Evolutionary conservation across 2,888 invertebrate genomes (phyloP).

Genomic region (Hypercompe scribonia): DNA sequence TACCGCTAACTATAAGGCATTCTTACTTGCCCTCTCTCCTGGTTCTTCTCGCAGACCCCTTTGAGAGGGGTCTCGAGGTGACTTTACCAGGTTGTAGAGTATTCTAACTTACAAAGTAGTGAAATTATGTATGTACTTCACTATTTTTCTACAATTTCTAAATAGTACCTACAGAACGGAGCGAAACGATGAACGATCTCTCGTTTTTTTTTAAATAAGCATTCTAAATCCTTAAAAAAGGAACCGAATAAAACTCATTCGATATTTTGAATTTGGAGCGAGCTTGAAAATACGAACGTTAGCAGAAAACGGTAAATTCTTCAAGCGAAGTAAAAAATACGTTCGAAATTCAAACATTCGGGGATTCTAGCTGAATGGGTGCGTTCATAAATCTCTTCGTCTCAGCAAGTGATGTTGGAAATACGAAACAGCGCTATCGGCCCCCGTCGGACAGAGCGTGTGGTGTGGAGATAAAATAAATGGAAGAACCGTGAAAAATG

Average conservation of each 20-base stretch:
- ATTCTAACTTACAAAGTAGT: background rate
- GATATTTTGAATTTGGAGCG: constrained; percentile 48
- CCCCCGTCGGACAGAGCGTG: constrained; percentile 76
- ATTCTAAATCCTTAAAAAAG: constrained; percentile 38
- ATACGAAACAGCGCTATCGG: constrained; percentile 80
- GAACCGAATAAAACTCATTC: constrained; percentile 37
- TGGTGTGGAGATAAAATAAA: constrained; percentile 85
- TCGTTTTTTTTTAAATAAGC: constrained; percentile 39
- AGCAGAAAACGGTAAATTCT: constrained; percentile 56
- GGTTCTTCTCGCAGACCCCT: too few species aligned
- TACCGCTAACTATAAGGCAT: background rate
- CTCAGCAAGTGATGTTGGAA: constrained; percentile 82
- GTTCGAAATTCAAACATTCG: constrained; percentile 75
- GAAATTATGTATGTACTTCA: background rate
- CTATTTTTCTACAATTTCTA: background rate
- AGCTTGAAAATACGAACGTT: constrained; percentile 51
- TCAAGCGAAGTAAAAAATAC: constrained; percentile 60
- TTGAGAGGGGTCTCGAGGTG: too few species aligned
- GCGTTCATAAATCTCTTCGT: constrained; percentile 82
- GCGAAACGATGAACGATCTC: constrained; percentile 8
- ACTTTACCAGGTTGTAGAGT: too few species aligned
- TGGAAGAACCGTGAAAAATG: constrained; percentile 85
- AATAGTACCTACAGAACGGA: constrained; percentile 14
- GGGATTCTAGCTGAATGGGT: constrained; percentile 79
- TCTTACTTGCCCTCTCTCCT: background rate